Base-by-base conservation (phyloP, 1,140 invertebrate genomes). In the Kradibia gibbosae region DNA sequence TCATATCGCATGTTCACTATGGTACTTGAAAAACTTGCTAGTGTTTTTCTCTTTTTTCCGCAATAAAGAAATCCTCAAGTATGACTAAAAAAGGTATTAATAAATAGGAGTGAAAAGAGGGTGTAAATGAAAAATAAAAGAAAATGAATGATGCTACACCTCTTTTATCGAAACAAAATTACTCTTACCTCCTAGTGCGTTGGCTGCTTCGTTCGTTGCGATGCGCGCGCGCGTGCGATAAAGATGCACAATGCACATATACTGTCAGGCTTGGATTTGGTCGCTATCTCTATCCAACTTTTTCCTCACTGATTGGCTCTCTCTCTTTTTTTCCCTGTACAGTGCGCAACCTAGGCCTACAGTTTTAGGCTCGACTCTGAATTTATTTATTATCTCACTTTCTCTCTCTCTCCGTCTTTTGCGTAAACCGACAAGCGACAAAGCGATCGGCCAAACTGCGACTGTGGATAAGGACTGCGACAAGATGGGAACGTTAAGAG, bases 191-290 rank as follows among this genome's bases (percentile, higher is more conserved):
- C 78, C 78, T 80, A 55, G 78, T 80, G 78, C 78, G 70, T 50
- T 80, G 55, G 71, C 71, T 72, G 8, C 48, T 57, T 36, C 39
- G 42, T 62, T 20, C 28, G 53, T 60, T 48, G 17, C 50, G 50
- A 79, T 72, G 67, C 78, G 78, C 78, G 78, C 78, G 78, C 78
- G 77, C 70, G 48, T 76, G 55, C 78, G 67, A 79, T 57, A 67
- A 65, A 67, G 75, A 77, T 77, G 75, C 75, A 67, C 50, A 25
- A 78, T 78, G 65, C 77, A 78, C 77, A 67, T 31, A 42, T 50
- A 78, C 62, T 53, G 55, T 77, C 75, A 28, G 55, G 74, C 74
- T 76, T 76, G 53, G 34, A 65, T 17, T 65, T 36, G 53, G 34
- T 22, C 15, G 73, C 39, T 72, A 42, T 72, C 70, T 72, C 70